These are phyloP conservation scores for Hybognathus amarus DNA, from an alignment of 2,797 vertebrate species.

Conservation along the genomic window DNA sequence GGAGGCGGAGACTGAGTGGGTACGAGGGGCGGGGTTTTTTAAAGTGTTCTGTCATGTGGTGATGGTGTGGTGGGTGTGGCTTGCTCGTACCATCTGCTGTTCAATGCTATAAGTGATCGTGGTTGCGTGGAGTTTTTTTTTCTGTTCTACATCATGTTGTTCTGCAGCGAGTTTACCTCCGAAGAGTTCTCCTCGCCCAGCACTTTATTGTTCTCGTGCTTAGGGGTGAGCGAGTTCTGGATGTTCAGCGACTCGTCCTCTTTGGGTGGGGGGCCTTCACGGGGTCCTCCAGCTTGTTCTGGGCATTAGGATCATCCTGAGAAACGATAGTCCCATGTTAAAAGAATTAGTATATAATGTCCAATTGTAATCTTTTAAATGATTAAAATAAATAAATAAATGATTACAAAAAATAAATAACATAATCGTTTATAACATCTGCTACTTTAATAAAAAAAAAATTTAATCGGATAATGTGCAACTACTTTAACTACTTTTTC, in stretches of 20 bases:
- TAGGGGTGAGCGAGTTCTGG: slow-evolving; percentile 93
- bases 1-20: slow-evolving; percentile 66
- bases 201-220: slow-evolving; percentile 90
- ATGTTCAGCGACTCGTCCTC: slow-evolving; percentile 93
- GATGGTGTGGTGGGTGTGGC: slow-evolving; percentile 56
- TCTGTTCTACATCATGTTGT: slow-evolving; percentile 89
- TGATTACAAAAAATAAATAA: not conserved
- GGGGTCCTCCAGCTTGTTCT: slow-evolving; percentile 95
- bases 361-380: not conserved
- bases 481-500: not conserved
- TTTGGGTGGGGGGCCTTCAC: slow-evolving; percentile 90
- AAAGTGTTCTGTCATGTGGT: slow-evolving; percentile 53
- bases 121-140: slow-evolving; percentile 53
- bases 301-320: slow-evolving; percentile 85
- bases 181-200: slow-evolving; percentile 84
- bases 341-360: not conserved
- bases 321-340: slow-evolving; percentile 60
- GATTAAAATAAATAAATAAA: not conserved
- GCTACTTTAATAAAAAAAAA: not conserved
- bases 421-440: not conserved
- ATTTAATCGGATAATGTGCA: not conserved
- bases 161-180: slow-evolving; percentile 94
- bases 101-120: slow-evolving; percentile 68
- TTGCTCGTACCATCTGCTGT: slow-evolving; percentile 68
- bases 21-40: slow-evolving; percentile 52